Conservation (phyloP, 2,888 invertebrate genomes). For the Himalopsyche tibetana region DNA sequence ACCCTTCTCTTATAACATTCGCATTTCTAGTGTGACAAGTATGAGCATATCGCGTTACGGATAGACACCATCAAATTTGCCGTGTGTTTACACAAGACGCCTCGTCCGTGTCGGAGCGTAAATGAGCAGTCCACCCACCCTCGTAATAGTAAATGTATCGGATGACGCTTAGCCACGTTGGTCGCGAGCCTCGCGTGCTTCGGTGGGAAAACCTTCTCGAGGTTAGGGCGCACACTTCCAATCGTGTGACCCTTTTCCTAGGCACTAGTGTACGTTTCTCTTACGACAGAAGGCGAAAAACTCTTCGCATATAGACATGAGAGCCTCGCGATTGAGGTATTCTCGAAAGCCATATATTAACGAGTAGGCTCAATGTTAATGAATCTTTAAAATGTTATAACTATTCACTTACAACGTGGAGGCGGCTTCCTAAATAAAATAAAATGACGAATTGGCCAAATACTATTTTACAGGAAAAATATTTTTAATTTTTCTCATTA, state of each 20-base stretch:
- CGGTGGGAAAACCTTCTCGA: not conserved
- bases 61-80: not conserved
- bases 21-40: not conserved
- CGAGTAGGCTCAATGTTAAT: too few relatives aligned
- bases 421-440: too few relatives aligned
- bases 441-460: too few relatives aligned
- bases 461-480: too few relatives aligned
- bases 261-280: not conserved
- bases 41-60: not conserved
- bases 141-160: not conserved
- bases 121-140: constrained; percentile 1
- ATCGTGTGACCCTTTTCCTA: not conserved
- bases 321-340: too few relatives aligned
- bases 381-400: too few relatives aligned
- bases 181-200: not conserved
- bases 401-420: too few relatives aligned
- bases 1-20: not conserved
- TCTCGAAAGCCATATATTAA: too few relatives aligned
- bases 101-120: constrained; percentile 17
- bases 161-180: not conserved
- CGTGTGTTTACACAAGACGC: constrained; percentile 7
- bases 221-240: not conserved
- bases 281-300: too few relatives aligned
- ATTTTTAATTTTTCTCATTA: too few relatives aligned
- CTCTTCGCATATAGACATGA: too few relatives aligned